Evolutionary conservation across 2,888 invertebrate genomes (phyloP), one percentile per base, ranked within the genome.

Genomic region (Cantharis nigra): DNA sequence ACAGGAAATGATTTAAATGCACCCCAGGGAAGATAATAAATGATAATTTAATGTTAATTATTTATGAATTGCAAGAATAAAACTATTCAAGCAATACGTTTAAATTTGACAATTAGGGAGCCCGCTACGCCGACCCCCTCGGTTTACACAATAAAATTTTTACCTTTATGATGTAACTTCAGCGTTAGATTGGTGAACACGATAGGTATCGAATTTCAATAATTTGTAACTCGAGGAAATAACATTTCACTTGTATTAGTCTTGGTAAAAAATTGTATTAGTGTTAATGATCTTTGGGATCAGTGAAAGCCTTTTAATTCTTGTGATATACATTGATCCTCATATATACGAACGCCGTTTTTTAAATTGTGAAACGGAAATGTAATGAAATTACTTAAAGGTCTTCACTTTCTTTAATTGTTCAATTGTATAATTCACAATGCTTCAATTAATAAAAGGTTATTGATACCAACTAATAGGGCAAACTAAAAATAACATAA

Each of bases 1-100:
- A 69, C 70, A 75, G 75, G 75, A 75, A 75, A 70, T 70, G 69
- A 74, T 74, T 69, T 69, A 75, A 71, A 70, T 30, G 33, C 71
- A 75, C 75, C 70, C 75, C 65, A n/a, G 75, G 70, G 65, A 63
- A 75, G 64, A 75, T 70, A 70, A 75, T 75, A 64, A 75, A 70
- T 75, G 75, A 75, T 75, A 75, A 63, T 64, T 28, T 30, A 33
- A 65, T 33, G 63, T 23, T 30, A 28, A 71, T 75, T 75, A 75
- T 75, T 71, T 75, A 75, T 75, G 23, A 67, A 20, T 23, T 18
- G 23, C 65, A 23, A 67, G 65, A 67, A 64, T 11, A 64, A 20
- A 64, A 64, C 64, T 16, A 4, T 23, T 7, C 9, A 26, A 18
- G 13, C 23, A 13, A 23, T 10, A 23, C 23, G 13, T 20, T 26